phyloP scores from a whole-genome alignment of 1,140 invertebrate genomes.

The Gryon sp. region DNA sequence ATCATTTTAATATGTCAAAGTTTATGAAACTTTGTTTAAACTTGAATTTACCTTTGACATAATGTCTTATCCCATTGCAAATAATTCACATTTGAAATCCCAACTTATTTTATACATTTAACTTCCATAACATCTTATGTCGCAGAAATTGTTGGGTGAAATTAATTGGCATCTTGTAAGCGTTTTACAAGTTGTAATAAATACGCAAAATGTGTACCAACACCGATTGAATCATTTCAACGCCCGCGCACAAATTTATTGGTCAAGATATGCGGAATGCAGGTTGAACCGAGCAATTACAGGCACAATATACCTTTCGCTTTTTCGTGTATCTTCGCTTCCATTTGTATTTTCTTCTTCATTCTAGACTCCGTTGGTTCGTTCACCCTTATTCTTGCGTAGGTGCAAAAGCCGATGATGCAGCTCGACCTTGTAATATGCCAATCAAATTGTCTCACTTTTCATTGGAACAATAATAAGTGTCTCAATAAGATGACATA shows the following conservation, averaged over 20 bases:
- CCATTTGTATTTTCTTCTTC: slow-evolving; percentile 14
- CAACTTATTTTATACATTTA: no score
- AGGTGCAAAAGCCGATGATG: slow-evolving; percentile 31
- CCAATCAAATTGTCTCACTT: slow-evolving; percentile 50
- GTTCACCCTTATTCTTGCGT: slow-evolving; percentile 29
- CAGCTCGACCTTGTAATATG: slow-evolving; percentile 45
- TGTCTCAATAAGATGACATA: slow-evolving; percentile 28
- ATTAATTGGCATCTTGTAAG: slow-evolving; percentile 37
- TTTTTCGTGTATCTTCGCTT: slow-evolving; percentile 32
- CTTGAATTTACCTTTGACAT: no score
- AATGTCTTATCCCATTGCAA: no score
- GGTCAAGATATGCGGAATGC: slow-evolving; percentile 16
- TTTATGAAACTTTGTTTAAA: no score
- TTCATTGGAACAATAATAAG: slow-evolving; percentile 37
- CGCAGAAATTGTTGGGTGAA: slow-evolving; percentile 11
- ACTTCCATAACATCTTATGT: no score
- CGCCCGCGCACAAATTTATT: slow-evolving; percentile 36
- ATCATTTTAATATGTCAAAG: no score
- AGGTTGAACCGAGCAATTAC: slow-evolving; percentile 29
- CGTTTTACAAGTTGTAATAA: slow-evolving; percentile 4
- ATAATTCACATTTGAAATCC: no score
- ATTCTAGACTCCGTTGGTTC: slow-evolving; percentile 2
- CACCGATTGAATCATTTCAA: slow-evolving; percentile 45
- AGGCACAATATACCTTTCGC: slow-evolving; percentile 51
- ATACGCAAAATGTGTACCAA: slow-evolving; percentile 29